Conservation (phyloP, 2,888 invertebrate species). For the Pammene aurita region DNA sequence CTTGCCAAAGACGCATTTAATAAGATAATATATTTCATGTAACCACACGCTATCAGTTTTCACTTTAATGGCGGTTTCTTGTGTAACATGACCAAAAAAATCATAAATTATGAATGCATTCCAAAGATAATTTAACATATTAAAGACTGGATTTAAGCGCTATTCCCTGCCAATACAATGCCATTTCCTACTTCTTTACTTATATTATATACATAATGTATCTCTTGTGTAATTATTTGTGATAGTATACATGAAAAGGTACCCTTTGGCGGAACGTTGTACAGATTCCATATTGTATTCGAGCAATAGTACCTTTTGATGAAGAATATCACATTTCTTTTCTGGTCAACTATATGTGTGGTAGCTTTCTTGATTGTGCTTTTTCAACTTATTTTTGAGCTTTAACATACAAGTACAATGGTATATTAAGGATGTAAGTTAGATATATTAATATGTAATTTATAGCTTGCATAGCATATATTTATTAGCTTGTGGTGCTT, state of each 20-base stretch:
- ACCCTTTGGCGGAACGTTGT: too few species aligned
- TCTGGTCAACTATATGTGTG: slow-evolving; percentile 51
- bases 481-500: slow-evolving; percentile 78
- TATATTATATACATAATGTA: slow-evolving; percentile 36
- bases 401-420: slow-evolving; percentile 78
- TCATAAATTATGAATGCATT: slow-evolving; percentile 62
- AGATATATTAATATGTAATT: slow-evolving; percentile 69
- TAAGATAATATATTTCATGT: neutral
- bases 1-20: neutral
- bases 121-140: slow-evolving; percentile 70
- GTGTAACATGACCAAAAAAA: slow-evolving; percentile 42
- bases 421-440: slow-evolving; percentile 55
- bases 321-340: too few species aligned
- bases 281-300: too few species aligned
- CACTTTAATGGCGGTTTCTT: neutral
- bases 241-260: too few species aligned
- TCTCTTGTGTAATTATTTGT: too few species aligned
- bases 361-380: slow-evolving; percentile 51
- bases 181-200: slow-evolving; percentile 30
- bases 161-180: slow-evolving; percentile 25
- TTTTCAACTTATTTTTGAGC: slow-evolving; percentile 69
- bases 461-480: slow-evolving; percentile 66
- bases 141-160: slow-evolving; percentile 55
- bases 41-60: too few species aligned
- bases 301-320: too few species aligned